Evolutionary conservation across 2,888 invertebrate species (phyloP).

Genomic region (Tenthredo amoena): DNA sequence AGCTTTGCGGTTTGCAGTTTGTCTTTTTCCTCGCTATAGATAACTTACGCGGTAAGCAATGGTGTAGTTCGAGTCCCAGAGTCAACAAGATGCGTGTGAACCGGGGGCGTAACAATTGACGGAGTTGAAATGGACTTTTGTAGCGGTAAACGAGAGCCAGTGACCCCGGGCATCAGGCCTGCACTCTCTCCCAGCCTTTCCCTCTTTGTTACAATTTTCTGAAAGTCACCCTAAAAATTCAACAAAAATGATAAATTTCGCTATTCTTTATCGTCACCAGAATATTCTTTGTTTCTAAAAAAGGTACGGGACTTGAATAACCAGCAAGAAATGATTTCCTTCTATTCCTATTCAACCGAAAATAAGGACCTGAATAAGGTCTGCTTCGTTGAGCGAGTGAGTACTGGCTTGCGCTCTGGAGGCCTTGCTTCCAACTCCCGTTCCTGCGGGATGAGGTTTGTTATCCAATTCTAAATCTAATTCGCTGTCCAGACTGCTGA

Average conservation of each 20-base stretch:
- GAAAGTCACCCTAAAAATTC: slow-evolving; percentile 84
- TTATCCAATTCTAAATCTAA: slow-evolving; percentile 82
- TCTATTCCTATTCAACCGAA: background rate
- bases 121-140: slow-evolving; percentile 96
- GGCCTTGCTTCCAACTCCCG: slow-evolving; percentile 74
- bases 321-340: background rate
- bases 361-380: slow-evolving; percentile 84
- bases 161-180: slow-evolving; percentile 77
- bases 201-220: slow-evolving; percentile 84
- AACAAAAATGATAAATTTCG: slow-evolving; percentile 30
- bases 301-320: background rate
- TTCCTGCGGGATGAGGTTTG: slow-evolving; percentile 79
- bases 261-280: background rate
- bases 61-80: slow-evolving; percentile 78
- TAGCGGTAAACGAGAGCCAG: slow-evolving; percentile 86
- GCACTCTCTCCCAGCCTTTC: slow-evolving; percentile 78
- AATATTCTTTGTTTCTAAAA: background rate
- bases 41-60: slow-evolving; percentile 82
- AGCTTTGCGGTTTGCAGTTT: slow-evolving; percentile 32
- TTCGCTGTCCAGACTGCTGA: slow-evolving; percentile 92
- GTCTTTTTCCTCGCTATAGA: slow-evolving; percentile 18
- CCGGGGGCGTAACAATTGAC: slow-evolving; percentile 88
- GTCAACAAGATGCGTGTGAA: slow-evolving; percentile 81
- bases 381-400: slow-evolving; percentile 93
- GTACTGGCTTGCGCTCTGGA: slow-evolving; percentile 81